phyloP scores from a whole-genome alignment of 2,888 invertebrate genomes.

The Drosophila anomalipes region DNA sequence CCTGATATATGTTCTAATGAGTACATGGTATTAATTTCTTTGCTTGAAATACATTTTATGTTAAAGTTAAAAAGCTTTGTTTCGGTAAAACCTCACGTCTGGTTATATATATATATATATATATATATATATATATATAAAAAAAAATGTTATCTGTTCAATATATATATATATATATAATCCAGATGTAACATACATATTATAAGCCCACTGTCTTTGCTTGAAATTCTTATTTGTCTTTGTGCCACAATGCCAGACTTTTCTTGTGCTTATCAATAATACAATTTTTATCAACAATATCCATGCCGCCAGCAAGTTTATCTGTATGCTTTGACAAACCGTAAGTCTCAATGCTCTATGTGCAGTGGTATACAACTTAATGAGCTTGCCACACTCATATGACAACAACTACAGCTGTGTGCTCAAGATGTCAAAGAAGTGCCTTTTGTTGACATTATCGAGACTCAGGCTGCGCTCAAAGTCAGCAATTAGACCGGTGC shows the following conservation, averaged over 20 bases:
- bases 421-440: constrained; percentile 8
- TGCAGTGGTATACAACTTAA: constrained; percentile 40
- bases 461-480: constrained; percentile 48
- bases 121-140: too few species aligned
- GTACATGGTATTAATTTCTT: neutral
- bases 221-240: constrained; percentile 37
- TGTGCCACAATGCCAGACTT: constrained; percentile 24
- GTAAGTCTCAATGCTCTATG: constrained; percentile 13
- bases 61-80: neutral
- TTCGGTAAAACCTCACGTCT: constrained; percentile 12
- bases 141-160: too few species aligned
- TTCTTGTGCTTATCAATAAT: constrained; percentile 41
- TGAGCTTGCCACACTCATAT: constrained; percentile 26
- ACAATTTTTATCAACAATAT: constrained; percentile 40
- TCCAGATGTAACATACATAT: too few species aligned
- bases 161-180: too few species aligned
- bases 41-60: neutral
- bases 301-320: constrained; percentile 11
- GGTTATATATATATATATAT: neutral
- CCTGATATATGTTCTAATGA: neutral
- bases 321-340: constrained; percentile 8
- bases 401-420: constrained; percentile 9
- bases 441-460: constrained; percentile 49
- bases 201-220: constrained; percentile 36
- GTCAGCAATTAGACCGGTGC: constrained; percentile 2